Base-by-base conservation (phyloP, 2,888 invertebrate species). In the Pachymerium ferrugineum region DNA sequence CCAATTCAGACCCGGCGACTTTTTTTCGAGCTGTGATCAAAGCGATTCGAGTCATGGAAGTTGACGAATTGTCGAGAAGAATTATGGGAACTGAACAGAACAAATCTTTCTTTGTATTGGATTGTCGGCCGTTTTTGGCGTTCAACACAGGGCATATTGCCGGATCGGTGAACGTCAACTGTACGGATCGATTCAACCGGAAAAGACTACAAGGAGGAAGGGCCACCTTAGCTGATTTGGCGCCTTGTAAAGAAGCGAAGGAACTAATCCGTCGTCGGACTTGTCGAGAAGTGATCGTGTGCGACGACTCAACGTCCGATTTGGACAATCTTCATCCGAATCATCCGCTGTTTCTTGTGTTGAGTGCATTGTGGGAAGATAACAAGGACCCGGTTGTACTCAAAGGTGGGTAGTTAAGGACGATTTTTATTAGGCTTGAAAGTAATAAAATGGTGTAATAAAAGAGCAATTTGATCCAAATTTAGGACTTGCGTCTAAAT, bases 111-210 rank as follows among this genome's bases (percentile, higher is more conserved):
- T 83, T 89, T 16, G 80, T 89, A 6, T 81, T 89, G 72, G 89
- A 90, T 80, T 88, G 89, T 80, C 85, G 90, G 68, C 87, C 89
- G 1, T 90, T 90, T 81, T 86, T 89, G 77, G 86, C 88, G 74
- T 90, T 87, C 83, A 89, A 90, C 81, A 85, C 87, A 77, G 87
- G 87, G 80, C 90, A 90, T 82, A 87, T 90, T 76, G 83, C 85
- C 74, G 89, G 89, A 42, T 87, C 89, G 28, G 86, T 89, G 79
- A 90, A 90, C 82, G 86, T 90, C 76, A 89, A 89, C 81, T 90
- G 89, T 80, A 86, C 88, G 35, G 89, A 90, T 80, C 84, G 89
- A 69, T 88, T 89, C 81, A 89, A 88, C 80, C 84, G 89, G 75
- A 84, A 88, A 77, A 83, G 90, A 30, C 82, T 90, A 76, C 88